A percentile compares a stretch with the other conserved stretches of the same genome.
phyloP scores from a whole-genome alignment of 2,888 invertebrate species.

The Unio pictorum region DNA sequence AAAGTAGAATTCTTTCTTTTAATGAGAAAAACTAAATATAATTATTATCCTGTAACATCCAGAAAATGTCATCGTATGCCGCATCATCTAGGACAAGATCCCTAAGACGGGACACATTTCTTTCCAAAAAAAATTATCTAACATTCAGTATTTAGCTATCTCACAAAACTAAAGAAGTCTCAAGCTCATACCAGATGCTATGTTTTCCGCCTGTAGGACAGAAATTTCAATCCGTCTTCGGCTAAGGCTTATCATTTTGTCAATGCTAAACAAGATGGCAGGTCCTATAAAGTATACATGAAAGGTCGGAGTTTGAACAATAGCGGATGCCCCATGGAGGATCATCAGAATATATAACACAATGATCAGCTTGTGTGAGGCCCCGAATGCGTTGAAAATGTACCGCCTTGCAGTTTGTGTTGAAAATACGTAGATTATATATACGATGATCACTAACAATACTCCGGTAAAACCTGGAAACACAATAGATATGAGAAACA shows the following conservation, averaged over 20 bases:
- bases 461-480: constrained; percentile 77
- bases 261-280: constrained; percentile 75
- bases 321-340: constrained; percentile 72
- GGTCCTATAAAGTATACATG: constrained; percentile 77
- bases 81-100: too few species aligned
- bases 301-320: constrained; percentile 75
- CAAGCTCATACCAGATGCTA: constrained; percentile 75
- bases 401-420: constrained; percentile 74
- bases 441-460: constrained; percentile 74
- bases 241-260: constrained; percentile 75
- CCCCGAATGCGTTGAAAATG: constrained; percentile 78
- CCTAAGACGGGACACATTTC: too few species aligned
- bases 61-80: too few species aligned
- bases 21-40: too few species aligned
- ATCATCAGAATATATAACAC: too few species aligned
- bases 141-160: not conserved
- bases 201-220: constrained; percentile 75
- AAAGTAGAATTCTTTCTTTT: too few species aligned
- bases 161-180: not conserved
- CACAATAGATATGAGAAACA: too few species aligned
- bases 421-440: constrained; percentile 76
- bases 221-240: constrained; percentile 77
- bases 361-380: too few species aligned
- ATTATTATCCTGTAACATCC: too few species aligned
- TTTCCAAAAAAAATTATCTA: too few species aligned